Evolutionary conservation across 1,140 invertebrate genomes (phyloP).

Genomic region (Drosophila kohkoa): DNA sequence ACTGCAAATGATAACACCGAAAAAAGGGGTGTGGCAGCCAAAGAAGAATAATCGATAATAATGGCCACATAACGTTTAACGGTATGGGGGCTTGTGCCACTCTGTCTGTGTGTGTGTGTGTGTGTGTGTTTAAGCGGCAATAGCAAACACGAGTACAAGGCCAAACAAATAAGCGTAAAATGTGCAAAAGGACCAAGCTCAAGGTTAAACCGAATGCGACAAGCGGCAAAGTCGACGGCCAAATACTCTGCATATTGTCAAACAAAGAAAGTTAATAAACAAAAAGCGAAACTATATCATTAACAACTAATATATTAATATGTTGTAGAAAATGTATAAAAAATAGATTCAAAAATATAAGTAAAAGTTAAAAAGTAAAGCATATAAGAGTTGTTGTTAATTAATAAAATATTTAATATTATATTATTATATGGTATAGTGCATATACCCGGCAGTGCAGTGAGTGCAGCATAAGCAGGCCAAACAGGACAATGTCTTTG

Average conservation of each 20-base stretch:
- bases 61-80: constrained; percentile 15
- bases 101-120: constrained; percentile 5
- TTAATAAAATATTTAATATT: neutral
- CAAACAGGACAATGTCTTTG: constrained; percentile 39
- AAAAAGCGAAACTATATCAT: neutral
- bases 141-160: constrained; percentile 49
- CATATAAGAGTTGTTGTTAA: neutral
- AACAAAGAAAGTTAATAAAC: neutral
- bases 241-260: neutral
- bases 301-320: too few relatives aligned
- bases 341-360: neutral
- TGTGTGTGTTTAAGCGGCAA: constrained; percentile 30
- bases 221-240: neutral
- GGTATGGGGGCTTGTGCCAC: constrained; percentile 8
- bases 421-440: neutral
- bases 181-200: constrained; percentile 47
- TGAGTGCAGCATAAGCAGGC: neutral
- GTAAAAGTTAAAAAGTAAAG: neutral
- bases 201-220: constrained; percentile 23
- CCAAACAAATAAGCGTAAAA: constrained; percentile 52
- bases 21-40: constrained; percentile 18
- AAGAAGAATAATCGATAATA: constrained; percentile 40
- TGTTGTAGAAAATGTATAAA: too few relatives aligned
- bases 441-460: neutral
- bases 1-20: constrained; percentile 10